Evolutionary conservation across 2,113 vertebrate species (phyloP).

Genomic region (Acrocephalus arundinaceus): DNA sequence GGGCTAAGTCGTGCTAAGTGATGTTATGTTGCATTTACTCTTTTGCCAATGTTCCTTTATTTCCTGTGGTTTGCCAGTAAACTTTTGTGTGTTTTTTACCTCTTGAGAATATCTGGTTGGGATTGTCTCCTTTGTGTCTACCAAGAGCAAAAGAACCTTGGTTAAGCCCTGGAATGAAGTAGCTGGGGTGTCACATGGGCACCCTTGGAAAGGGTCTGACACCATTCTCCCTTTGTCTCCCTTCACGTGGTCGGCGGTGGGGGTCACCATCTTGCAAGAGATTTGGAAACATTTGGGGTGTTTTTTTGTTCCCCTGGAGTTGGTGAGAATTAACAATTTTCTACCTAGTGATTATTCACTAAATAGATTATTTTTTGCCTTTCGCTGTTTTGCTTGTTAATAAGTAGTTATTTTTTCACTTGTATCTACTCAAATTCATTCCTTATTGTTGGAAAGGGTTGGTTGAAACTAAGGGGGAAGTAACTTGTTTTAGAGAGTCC

Average conservation of each 20-base stretch:
- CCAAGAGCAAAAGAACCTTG: neutral
- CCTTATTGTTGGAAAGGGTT: neutral
- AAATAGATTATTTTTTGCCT: neutral
- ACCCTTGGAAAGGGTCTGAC: neutral
- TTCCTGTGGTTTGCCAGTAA: neutral
- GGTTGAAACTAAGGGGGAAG: neutral
- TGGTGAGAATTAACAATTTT: neutral
- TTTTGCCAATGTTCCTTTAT: neutral
- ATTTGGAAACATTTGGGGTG: neutral
- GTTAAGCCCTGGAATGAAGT: neutral
- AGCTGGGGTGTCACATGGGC: neutral
- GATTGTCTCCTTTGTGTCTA: neutral
- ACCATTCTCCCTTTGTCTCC: neutral
- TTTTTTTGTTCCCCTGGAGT: neutral
- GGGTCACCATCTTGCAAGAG: neutral
- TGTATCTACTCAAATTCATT: neutral
- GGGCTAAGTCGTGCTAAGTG: neutral
- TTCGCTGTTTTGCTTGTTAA: neutral
- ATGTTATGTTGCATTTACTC: neutral
- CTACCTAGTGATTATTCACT: neutral
- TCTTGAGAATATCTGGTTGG: neutral
- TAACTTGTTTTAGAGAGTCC: neutral
- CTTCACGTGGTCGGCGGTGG: rapidly evolving
- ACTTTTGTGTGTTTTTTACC: neutral
- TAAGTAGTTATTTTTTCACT: neutral